Base-by-base conservation (phyloP, 1,140 invertebrate genomes). In the Dufourea novaeangliae region DNA sequence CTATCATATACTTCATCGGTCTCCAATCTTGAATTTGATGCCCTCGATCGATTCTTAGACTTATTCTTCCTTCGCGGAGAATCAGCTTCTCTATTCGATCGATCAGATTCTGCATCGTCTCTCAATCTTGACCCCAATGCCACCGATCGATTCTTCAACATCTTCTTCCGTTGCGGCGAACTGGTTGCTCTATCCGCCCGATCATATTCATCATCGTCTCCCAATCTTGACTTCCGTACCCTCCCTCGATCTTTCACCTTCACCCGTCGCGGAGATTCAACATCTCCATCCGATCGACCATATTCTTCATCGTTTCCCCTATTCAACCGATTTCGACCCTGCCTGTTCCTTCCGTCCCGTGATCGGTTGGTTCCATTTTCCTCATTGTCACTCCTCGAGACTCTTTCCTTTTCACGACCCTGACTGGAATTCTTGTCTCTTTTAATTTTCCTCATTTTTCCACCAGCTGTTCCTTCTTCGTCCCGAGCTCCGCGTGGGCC, bases 361-460 rank as follows among this genome's bases (percentile, higher is more conserved):
- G 41, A 50, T 66, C 41, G 41, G 29, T 27, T 8, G 44, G 17
- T 6, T 5, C 11, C 14, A 14, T 22, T 22, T 10, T 2, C 62
- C 0, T 63, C 44, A 25, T 7, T 11, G 8, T 67, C 62, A 17
- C 8, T 67, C 14, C 2, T 37, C 11, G 25, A 39, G 25, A 12
- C 20, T 2, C 22, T 17, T 11, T 8, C 11, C 27, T 37, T 59
- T 54, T 57, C 57, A 25, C 54, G 44, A 39, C 67, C 56, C 69
- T 12, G 8, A n/a, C 39, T 12, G 50, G 64, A 44, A 54, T 44
- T 29, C 66, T 20, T 34, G 46, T 20, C 32, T 4, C 12, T 64
- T 67, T 66, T 81, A 80, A 83, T 83, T 63, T 56, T 22, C 41
- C 44, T 46, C 54, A 25, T 78, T 82, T 72, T 72, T 37, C 74